Evolutionary conservation across 2,797 vertebrate species (phyloP).

Genomic region (Arrhamphus sclerolepis): DNA sequence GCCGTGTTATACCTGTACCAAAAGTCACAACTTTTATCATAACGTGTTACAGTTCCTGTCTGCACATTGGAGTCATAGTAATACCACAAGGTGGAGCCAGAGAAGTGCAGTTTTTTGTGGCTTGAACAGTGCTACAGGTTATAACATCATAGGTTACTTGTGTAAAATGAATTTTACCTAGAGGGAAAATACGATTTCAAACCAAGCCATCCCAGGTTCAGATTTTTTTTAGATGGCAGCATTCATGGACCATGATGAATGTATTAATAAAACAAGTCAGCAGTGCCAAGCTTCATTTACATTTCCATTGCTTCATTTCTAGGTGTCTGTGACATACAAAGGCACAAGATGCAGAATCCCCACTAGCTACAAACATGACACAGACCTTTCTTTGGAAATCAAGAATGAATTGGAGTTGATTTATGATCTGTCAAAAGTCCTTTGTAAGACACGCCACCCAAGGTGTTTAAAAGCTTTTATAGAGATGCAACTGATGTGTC

Average conservation of each 20-base stretch:
- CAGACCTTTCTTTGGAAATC: neutral
- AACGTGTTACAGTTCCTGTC: neutral
- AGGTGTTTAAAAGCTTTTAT: conserved; percentile 1
- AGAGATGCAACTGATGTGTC: neutral
- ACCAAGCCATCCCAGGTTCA: neutral
- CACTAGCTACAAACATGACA: neutral
- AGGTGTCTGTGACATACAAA: neutral
- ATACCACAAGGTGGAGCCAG: conserved; percentile 61
- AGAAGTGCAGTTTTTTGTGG: conserved; percentile 7
- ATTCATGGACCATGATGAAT: conserved; percentile 9
- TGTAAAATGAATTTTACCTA: conserved; percentile 12
- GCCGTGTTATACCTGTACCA: neutral
- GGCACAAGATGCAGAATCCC: conserved; percentile 5
- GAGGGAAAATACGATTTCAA: conserved; percentile 4
- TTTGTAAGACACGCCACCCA: conserved; percentile 1
- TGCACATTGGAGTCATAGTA: neutral
- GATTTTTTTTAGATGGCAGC: conserved; percentile 8
- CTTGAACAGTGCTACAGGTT: conserved; percentile 30
- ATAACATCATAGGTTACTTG: conserved; percentile 2
- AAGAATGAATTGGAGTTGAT: conserved; percentile 11
- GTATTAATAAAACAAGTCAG: conserved; percentile 11
- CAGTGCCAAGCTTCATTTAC: conserved; percentile 2
- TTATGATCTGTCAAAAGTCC: conserved; percentile 11
- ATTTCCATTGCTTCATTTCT: conserved; percentile 6
- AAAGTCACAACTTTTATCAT: neutral